A percentile compares a stretch with the other conserved stretches of the same genome.
These are phyloP conservation scores for Philopedon plagiatum DNA, from an alignment of 2,888 invertebrate species.

Conservation along the genomic window DNA sequence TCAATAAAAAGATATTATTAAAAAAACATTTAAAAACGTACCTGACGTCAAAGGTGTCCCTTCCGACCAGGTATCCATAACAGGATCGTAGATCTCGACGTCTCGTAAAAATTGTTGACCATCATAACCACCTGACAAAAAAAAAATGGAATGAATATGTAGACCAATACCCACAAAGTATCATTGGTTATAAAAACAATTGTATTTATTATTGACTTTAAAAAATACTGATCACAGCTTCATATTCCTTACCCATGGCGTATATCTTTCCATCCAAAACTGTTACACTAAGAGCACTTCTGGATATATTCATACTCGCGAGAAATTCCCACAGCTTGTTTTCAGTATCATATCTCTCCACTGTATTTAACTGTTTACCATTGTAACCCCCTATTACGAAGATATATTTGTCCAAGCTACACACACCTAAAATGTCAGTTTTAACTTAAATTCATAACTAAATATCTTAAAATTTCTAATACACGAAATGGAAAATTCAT, in stretches of 20 bases:
- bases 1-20: too few species aligned
- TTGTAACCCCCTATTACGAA: slow-evolving; percentile 98
- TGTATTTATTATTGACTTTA: too few species aligned
- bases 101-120: slow-evolving; percentile 87
- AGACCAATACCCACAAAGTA: too few species aligned
- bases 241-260: slow-evolving; percentile 81
- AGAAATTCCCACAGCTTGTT: slow-evolving; percentile 84
- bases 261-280: slow-evolving; percentile 90
- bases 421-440: slow-evolving; percentile 75
- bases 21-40: not conserved
- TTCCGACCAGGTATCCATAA: slow-evolving; percentile 81
- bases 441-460: too few species aligned
- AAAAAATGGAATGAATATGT: not conserved
- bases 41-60: slow-evolving; percentile 86
- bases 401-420: slow-evolving; percentile 86
- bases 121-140: slow-evolving; percentile 87
- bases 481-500: too few species aligned
- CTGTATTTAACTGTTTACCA: slow-evolving; percentile 85
- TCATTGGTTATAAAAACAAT: too few species aligned
- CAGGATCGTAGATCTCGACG: slow-evolving; percentile 91
- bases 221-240: too few species aligned
- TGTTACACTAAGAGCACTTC: slow-evolving; percentile 91
- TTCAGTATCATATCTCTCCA: slow-evolving; percentile 91
- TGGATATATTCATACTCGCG: slow-evolving; percentile 82
- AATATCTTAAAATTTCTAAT: too few species aligned